These are phyloP conservation scores for Anthophora plumipes DNA, from an alignment of 2,888 invertebrate species.

Conservation along the genomic window DNA sequence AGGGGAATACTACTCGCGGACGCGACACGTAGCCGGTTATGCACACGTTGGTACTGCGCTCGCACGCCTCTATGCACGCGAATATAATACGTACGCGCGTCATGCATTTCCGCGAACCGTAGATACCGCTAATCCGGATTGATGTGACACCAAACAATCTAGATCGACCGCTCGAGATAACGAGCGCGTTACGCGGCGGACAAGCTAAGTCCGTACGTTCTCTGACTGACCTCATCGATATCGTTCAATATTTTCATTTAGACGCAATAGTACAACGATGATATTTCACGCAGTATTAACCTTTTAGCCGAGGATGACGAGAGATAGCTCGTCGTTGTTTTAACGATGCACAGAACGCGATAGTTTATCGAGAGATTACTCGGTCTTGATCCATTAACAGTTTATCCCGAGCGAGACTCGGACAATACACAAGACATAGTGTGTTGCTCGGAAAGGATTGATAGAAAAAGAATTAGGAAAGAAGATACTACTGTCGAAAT, in stretches of 20 bases:
- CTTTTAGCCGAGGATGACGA: too few relatives aligned
- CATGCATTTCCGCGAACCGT: slow-evolving; percentile 60
- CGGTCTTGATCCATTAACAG: too few relatives aligned
- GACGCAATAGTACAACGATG: background rate
- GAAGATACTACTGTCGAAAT: too few relatives aligned
- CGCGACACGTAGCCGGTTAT: slow-evolving; percentile 8
- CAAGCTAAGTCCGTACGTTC: background rate
- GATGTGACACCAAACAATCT: slow-evolving; percentile 52
- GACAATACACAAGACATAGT: too few relatives aligned
- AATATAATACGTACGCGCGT: slow-evolving; percentile 56
- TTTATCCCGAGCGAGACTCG: too few relatives aligned
- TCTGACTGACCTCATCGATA: slow-evolving; percentile 20
- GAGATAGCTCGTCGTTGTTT: too few relatives aligned
- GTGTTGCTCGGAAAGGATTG: too few relatives aligned
- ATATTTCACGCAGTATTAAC: background rate
- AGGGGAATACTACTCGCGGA: background rate
- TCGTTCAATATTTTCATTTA: slow-evolving; percentile 4
- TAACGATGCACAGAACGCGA: too few relatives aligned
- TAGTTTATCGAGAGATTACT: too few relatives aligned
- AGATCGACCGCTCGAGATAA: slow-evolving; percentile 57
- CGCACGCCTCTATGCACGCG: slow-evolving; percentile 23
- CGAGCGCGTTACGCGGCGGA: slow-evolving; percentile 8
- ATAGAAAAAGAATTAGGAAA: too few relatives aligned
- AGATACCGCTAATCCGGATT: slow-evolving; percentile 68
- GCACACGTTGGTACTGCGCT: slow-evolving; percentile 23